phyloP scores from a whole-genome alignment of 1,140 invertebrate genomes.

The Hetaerina americana region DNA sequence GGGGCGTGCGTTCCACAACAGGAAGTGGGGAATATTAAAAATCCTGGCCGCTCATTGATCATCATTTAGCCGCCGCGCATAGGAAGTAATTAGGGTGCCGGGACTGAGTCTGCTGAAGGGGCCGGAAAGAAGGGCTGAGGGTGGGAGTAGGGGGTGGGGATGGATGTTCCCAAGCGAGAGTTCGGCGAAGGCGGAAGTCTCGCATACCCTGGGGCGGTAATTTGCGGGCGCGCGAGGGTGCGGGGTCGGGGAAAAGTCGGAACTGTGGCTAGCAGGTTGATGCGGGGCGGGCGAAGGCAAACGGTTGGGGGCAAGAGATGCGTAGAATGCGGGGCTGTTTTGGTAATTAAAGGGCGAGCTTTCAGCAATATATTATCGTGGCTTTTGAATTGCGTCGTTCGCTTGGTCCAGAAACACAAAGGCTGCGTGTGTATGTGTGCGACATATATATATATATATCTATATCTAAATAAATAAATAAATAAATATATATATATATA shows the following conservation, averaged over 20 bases:
- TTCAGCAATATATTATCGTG: too few species aligned
- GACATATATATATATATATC: too few species aligned
- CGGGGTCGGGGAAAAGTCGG: neutral
- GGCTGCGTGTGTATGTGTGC: too few species aligned
- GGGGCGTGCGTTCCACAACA: too few species aligned
- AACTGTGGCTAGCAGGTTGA: neutral
- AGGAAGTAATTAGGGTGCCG: neutral
- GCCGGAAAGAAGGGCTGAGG: neutral
- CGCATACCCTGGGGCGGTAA: neutral
- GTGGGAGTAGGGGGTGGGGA: neutral
- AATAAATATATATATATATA: too few species aligned
- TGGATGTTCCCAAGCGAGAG: neutral
- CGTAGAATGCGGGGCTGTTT: neutral
- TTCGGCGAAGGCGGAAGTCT: neutral
- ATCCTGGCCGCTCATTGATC: neutral
- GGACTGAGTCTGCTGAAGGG: neutral
- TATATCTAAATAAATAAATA: too few species aligned
- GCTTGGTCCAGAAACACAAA: too few species aligned
- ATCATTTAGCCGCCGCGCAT: neutral
- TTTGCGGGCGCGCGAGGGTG: too few species aligned
- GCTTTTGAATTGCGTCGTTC: too few species aligned
- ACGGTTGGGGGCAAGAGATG: neutral
- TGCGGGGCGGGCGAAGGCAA: neutral
- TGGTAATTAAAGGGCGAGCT: too few species aligned
- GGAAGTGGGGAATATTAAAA: neutral